Base-by-base conservation (phyloP, 1,140 invertebrate species). In the Dendrolimus kikuchii region DNA sequence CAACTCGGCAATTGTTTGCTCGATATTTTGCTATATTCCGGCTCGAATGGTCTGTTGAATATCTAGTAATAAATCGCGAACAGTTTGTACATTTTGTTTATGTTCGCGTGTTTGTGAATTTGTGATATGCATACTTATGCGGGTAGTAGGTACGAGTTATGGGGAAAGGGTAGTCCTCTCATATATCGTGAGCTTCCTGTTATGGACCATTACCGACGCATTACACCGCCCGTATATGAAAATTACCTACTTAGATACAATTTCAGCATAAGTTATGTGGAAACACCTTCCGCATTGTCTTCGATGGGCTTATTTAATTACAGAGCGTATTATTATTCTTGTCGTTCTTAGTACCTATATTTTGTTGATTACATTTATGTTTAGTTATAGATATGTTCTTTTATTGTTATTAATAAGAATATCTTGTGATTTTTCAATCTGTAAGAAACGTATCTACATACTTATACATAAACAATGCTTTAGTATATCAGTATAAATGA, bases 141-240 rank as follows among this genome's bases (percentile, higher is more conserved):
- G 56, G 47, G n/a, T 36, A 4, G 46, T 5, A 9, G 39, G 38
- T 45, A 5, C 37, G 5, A 40, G 55, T 37, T 46, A 40, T 47
- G 40, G 43, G 49, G 8, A 8, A 42, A 44, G 49, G 41, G 6
- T 7, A 41, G 9, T 37, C 40, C 53, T 38, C 40, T 55, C 56
- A 62, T 64, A 68, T 60, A 66, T 66, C 51, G 52, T 55, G 63
- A 66, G 67, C 60, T 64, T 66, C 66, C 61, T 66, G 64, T 69
- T 69, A 69, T 69, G 67, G 64, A 69, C 64, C 64, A 69, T 69
- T 69, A 69, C 64, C 64, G 57, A 49, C 60, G 60, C 66, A 65
- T 68, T 65, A 68, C 62, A 65, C 58, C 60, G 62, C 23, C 23
- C 55, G 60, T 62, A 60, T 62, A 68, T 68, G 66, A 65, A 68